Evolutionary conservation across 2,113 vertebrate species (phyloP).

Genomic region (Seriola aureovittata): DNA sequence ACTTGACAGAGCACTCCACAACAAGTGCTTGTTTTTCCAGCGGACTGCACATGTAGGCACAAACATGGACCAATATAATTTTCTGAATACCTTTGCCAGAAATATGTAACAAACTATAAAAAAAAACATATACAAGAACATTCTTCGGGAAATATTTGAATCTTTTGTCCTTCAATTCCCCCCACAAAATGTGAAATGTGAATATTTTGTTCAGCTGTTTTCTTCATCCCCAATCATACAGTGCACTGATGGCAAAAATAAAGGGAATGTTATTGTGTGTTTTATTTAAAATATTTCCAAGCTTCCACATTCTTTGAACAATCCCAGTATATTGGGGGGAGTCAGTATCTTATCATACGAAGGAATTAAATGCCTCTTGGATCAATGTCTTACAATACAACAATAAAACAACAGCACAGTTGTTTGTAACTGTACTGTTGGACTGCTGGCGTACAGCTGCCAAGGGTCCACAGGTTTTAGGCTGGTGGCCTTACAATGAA

Average conservation of each 20-base stretch:
- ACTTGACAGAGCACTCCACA: slow-evolving; percentile 54
- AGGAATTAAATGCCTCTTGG: background rate
- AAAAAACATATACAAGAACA: background rate
- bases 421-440: slow-evolving; percentile 1
- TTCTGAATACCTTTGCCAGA: background rate
- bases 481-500: background rate
- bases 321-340: background rate
- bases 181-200: no score
- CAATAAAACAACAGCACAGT: background rate
- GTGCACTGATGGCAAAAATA: background rate
- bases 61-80: background rate
- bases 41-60: background rate
- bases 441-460: background rate
- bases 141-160: background rate
- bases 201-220: no score
- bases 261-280: no score
- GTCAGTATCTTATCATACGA: background rate
- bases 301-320: background rate
- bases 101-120: background rate
- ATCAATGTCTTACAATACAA: background rate
- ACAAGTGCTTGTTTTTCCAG: slow-evolving; percentile 51
- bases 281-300: background rate
- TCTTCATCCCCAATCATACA: no score
- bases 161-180: no score
- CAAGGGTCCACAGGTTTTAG: no score